Evolutionary conservation across 2,888 invertebrate species (phyloP), one percentile per base, ranked within the genome.

Genomic region (Megamerina dolium): DNA sequence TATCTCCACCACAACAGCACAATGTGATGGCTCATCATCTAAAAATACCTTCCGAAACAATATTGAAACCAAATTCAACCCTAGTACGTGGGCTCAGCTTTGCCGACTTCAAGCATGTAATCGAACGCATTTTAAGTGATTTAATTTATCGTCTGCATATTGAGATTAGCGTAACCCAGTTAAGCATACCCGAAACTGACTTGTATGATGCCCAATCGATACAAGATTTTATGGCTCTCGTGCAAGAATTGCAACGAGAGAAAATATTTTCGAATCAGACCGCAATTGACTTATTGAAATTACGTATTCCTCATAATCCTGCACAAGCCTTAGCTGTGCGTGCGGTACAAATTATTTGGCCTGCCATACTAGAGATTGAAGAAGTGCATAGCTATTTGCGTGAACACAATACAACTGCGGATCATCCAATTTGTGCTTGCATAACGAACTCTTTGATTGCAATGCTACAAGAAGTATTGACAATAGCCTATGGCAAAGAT

Each of bases 141-240:
- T 49, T 68, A 2, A 51, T 42, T 5, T 56, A 56, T 3, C 60
- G 62, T 1, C 45, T 68, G 19, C 56, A 57, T 32, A 49, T 63
- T 4, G 64, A 68, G 45, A 51, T 68, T 3, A 60, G 60, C 19
- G 60, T 66, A 8, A 66, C 60, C 1, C 63, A 65, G 20, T 47
- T 64, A 4, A 61, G 58, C 37, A 60, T 68, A 37, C 65, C 66
- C 9, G 67, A 64, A 37, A 58, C 59, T 3, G 66, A 67, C 52
- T 50, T 67, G 3, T 60, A 57, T 21, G 64, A 65, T 43, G 64
- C 63, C 35, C 59, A 61, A 32, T 49, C 67, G 3, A 50, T 59
- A 9, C 56, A 57, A 17, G 66, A 66, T 41, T 66, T 68, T 17
- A 33, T 58, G n/a, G 53, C 43, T 5, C 43, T 57, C 1, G 49